Conservation (phyloP, 2,113 vertebrate species). For the Lycocorax pyrrhopterus region DNA sequence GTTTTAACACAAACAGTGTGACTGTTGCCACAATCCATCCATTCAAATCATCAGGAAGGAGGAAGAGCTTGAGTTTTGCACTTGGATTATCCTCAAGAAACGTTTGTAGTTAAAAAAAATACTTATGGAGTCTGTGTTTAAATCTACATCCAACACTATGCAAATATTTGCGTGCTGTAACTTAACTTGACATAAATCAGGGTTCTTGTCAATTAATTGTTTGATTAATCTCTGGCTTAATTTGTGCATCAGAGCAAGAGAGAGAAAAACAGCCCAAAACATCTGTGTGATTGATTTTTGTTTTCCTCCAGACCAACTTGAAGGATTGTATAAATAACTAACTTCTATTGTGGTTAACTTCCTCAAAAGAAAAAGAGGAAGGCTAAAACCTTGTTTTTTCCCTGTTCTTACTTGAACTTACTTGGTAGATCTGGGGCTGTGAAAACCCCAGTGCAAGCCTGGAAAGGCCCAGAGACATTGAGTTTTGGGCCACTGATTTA, state of each 20-base stretch:
- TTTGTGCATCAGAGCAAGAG: constrained; percentile 14
- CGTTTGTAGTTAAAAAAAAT: neutral
- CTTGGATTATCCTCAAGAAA: neutral
- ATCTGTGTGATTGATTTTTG: neutral
- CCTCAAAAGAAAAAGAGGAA: neutral
- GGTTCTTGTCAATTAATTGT: constrained; percentile 25
- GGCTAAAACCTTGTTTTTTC: neutral
- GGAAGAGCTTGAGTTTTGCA: neutral
- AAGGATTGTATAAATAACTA: constrained; percentile 6
- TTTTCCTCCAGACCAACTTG: neutral
- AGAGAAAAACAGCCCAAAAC: constrained; percentile 3
- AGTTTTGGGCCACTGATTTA: neutral
- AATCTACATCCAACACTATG: neutral
- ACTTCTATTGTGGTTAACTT: constrained; percentile 6
- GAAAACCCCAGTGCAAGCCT: neutral
- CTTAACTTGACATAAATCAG: constrained; percentile 1
- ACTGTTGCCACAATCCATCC: neutral
- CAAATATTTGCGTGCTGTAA: constrained; percentile 39
- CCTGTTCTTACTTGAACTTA: neutral
- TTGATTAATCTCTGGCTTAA: constrained; percentile 41
- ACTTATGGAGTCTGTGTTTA: neutral
- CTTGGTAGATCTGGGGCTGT: neutral
- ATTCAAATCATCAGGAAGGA: neutral
- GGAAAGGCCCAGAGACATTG: neutral
- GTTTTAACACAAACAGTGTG: neutral